A percentile compares a stretch with the other conserved stretches of the same genome.
Conservation (phyloP, 2,797 vertebrate species). For the Diglossa cyanea region DNA sequence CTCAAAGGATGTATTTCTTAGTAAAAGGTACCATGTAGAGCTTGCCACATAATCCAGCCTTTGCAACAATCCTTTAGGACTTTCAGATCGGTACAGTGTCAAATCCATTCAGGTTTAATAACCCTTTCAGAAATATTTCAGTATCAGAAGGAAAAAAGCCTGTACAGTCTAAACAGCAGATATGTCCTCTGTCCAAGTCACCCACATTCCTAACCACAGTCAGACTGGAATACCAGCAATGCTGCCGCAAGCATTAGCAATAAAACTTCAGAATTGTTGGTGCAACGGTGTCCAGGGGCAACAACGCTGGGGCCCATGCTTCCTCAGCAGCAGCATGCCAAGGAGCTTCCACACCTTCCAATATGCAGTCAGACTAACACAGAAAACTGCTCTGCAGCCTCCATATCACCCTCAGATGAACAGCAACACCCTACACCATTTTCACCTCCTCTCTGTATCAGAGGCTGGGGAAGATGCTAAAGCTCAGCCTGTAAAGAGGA, state of each 20-base stretch:
- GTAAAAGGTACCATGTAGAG: not conserved
- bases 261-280: slow-evolving; percentile 43
- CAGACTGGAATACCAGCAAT: slow-evolving; percentile 10
- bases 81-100: not conserved
- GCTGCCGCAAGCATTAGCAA: not conserved
- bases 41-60: not conserved
- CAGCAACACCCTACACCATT: not conserved
- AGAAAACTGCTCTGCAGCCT: not conserved
- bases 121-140: not conserved
- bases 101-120: not conserved
- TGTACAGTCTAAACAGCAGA: not conserved
- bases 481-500: not conserved
- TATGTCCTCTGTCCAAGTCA: not conserved
- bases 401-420: not conserved
- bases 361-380: not conserved
- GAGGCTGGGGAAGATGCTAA: not conserved
- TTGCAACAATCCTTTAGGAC: not conserved
- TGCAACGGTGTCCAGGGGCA: slow-evolving; percentile 52
- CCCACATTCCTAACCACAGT: not conserved
- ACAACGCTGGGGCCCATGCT: not conserved
- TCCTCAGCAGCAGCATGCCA: not conserved
- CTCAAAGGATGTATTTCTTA: not conserved
- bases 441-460: not conserved
- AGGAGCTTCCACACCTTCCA: not conserved
- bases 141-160: not conserved